phyloP scores from a whole-genome alignment of 1,140 invertebrate species.

The Diuraphis noxia region DNA sequence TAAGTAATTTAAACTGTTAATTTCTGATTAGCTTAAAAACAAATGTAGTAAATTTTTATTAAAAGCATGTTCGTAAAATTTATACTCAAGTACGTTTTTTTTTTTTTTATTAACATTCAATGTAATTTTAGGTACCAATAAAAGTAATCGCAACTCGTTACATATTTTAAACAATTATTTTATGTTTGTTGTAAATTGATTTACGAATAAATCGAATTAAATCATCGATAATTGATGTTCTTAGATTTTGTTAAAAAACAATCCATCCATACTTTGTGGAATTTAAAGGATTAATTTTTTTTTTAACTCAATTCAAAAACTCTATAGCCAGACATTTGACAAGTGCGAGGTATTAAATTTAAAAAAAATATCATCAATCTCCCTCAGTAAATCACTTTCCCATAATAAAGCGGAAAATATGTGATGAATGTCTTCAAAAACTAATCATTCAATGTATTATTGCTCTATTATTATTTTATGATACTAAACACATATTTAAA shows the following conservation, averaged over 20 bases:
- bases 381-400: slow-evolving; percentile 11
- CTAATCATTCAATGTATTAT: neutral
- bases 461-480: neutral
- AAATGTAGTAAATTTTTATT: neutral
- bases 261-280: neutral
- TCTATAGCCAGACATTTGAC: neutral
- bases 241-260: neutral
- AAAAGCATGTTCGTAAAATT: neutral
- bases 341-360: slow-evolving; percentile 22
- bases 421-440: neutral
- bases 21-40: neutral
- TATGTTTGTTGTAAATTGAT: neutral
- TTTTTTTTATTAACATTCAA: neutral
- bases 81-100: neutral
- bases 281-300: slow-evolving; percentile 28
- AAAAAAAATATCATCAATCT: slow-evolving; percentile 28
- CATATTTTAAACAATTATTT: neutral
- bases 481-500: neutral
- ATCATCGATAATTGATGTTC: neutral
- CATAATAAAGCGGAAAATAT: slow-evolving; percentile 19
- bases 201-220: slow-evolving; percentile 5
- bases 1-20: neutral
- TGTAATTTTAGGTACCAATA: neutral
- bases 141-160: neutral
- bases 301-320: slow-evolving; percentile 2